These are phyloP conservation scores for Lates japonicus DNA, from an alignment of 2,797 vertebrate species.

Conservation along the genomic window DNA sequence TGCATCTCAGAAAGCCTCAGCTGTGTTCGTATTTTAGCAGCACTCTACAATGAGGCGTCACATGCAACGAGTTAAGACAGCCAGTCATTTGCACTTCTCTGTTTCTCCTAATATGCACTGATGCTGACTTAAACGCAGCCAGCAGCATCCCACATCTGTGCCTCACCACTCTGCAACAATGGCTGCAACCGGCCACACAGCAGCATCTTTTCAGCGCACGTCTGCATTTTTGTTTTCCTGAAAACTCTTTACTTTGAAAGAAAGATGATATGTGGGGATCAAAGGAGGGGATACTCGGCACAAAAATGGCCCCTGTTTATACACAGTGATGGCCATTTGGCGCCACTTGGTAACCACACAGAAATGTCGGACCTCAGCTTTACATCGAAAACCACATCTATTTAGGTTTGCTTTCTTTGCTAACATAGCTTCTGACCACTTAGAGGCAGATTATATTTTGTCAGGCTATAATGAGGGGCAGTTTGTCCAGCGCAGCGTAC, in stretches of 20 bases:
- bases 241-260: slow-evolving; percentile 33
- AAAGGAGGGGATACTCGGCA: slow-evolving; percentile 71
- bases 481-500: slow-evolving; percentile 52
- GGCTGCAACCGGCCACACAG: not conserved
- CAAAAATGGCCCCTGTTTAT: slow-evolving; percentile 74
- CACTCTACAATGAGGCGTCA: not conserved
- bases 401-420: slow-evolving; percentile 84
- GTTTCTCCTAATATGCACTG: not conserved
- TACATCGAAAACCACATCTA: slow-evolving; percentile 83
- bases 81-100: not conserved
- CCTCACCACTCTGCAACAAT: not conserved
- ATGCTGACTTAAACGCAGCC: not conserved
- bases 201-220: slow-evolving; percentile 11
- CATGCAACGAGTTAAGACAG: not conserved
- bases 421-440: slow-evolving; percentile 79
- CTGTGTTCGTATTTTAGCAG: not conserved
- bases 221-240: slow-evolving; percentile 2
- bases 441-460: slow-evolving; percentile 75
- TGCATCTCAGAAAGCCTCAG: not conserved
- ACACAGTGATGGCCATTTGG: slow-evolving; percentile 78
- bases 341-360: slow-evolving; percentile 75
- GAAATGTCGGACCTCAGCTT: slow-evolving; percentile 81
- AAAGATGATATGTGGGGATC: slow-evolving; percentile 52
- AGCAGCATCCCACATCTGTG: not conserved
- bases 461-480: slow-evolving; percentile 77